A percentile compares a stretch with the other conserved stretches of the same genome.
Evolutionary conservation across 2,113 vertebrate genomes (phyloP).

Genomic region (Cynoglossus semilaevis): DNA sequence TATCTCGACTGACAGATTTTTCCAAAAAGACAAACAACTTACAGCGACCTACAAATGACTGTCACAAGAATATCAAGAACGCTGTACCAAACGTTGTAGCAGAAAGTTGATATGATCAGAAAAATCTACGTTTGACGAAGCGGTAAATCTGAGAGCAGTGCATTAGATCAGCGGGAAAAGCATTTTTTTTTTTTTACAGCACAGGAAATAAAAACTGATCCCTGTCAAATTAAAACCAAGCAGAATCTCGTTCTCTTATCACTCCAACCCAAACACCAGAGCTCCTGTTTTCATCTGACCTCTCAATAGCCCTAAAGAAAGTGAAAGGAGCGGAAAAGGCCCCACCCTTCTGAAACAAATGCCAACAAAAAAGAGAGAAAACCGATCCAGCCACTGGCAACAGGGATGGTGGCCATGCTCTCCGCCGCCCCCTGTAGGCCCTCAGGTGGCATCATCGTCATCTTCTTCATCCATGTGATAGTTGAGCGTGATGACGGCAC

Average conservation of each 20-base stretch:
- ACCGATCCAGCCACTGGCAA: constrained; percentile 32
- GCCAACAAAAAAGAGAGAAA: constrained; percentile 71
- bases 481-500: constrained; percentile 96
- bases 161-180: constrained; percentile 36
- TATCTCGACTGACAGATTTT: neutral
- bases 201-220: constrained; percentile 41
- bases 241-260: constrained; percentile 39
- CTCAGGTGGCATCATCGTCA: constrained; percentile 90
- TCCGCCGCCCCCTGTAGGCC: constrained; percentile 14
- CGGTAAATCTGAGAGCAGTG: constrained; percentile 25
- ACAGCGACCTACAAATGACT: constrained; percentile 48
- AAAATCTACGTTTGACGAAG: constrained; percentile 22
- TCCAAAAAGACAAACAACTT: constrained; percentile 30
- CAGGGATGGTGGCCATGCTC: constrained; percentile 56
- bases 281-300: constrained; percentile 21
- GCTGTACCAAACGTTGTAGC: constrained; percentile 35
- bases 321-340: constrained; percentile 69
- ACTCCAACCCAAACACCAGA: constrained; percentile 27
- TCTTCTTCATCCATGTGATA: constrained; percentile 90
- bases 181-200: constrained; percentile 56
- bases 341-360: constrained; percentile 69
- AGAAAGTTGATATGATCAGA: constrained; percentile 37
- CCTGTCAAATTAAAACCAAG: constrained; percentile 41
- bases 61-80: constrained; percentile 52
- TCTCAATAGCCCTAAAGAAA: constrained; percentile 77